Evolutionary conservation across 2,113 vertebrate species (phyloP).

Genomic region (Xyliphius kryptos): DNA sequence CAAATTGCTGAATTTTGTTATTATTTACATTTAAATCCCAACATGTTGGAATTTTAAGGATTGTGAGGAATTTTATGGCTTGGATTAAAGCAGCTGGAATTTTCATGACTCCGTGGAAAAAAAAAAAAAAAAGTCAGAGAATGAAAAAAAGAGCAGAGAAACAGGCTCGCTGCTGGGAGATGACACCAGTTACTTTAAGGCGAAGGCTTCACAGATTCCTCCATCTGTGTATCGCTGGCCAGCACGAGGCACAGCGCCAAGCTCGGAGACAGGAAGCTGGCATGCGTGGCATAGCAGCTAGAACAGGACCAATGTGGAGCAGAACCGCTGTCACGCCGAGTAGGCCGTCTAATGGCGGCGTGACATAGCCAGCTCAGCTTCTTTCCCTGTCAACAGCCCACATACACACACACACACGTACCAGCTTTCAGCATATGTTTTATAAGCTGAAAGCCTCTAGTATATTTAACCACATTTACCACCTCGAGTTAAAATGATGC

Average conservation of each 20-base stretch:
- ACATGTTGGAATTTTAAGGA: no score
- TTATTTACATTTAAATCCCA: no score
- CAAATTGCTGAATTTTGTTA: no score
- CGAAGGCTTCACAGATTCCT: constrained; percentile 49
- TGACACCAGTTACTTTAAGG: constrained; percentile 58
- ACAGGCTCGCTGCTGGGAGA: constrained; percentile 34
- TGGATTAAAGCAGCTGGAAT: no score
- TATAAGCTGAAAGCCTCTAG: no score
- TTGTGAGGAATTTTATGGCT: no score
- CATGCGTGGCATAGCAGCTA: constrained; percentile 37
- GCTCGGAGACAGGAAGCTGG: constrained; percentile 62
- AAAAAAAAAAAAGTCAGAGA: no score
- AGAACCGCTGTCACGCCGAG: constrained; percentile 61
- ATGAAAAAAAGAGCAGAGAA: constrained; percentile 22
- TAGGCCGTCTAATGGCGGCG: constrained; percentile 64
- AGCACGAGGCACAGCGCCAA: constrained; percentile 50
- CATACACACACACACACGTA: constrained; percentile 13
- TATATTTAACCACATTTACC: no score
- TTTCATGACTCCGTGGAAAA: no score
- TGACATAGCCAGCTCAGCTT: constrained; percentile 35
- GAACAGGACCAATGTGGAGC: constrained; percentile 62
- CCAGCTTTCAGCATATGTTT: constrained; percentile 16
- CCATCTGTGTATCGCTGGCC: constrained; percentile 59
- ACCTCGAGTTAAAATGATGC: no score
- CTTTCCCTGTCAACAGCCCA: no score